Base-by-base conservation (phyloP, 30 jellyfish, hydroid and myxozoan species). In the Clytia hemisphaerica region DNA sequence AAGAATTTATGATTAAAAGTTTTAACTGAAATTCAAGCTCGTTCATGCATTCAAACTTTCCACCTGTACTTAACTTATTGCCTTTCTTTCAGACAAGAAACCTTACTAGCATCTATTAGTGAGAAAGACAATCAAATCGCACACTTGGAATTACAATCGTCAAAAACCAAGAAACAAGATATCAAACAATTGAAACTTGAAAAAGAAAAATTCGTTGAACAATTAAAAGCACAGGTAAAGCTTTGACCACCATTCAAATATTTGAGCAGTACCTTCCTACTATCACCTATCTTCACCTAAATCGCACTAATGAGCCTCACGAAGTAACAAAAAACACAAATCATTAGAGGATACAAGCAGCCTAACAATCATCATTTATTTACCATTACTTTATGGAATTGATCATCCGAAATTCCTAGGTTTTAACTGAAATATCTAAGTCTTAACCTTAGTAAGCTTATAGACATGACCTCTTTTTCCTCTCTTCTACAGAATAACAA, bases 101-200 rank as follows among this genome's bases (percentile, higher is more conserved):
- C 82, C 1, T 75, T 87, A 25, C 79, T 72, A n/a, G 72, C 94
- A 16, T 79, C 96, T 3, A 78, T 87, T 32, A 78, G 94, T n/a
- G 96, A 87, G 33, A 87, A 87, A 30, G 96, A 87, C 63, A 67
- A 86, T n/a, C 83, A 74, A 53, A 87, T 87, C 6, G 96, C 96
- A 18, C 77, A 71, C 26, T 78, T 87, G 4, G 96, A 87, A 76
- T 32, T 87, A 75, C 89, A 64, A 35, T 28, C 88, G 16, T 78
- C 96, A 10, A 79, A 87, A 67, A 71, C 76, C 42, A 72, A 87
- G 45, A 73, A 74, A 37, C 92, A 87, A 66, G 96, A 87, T 65
- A 75, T 79, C 55, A 79, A 64, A 66, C 93, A 64, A 45, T 58
- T 85, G 71, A 78, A 73, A 49, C 66, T 38, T 34, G 96, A 87